Evolutionary conservation across 2,888 invertebrate species (phyloP), one percentile per base, ranked within the genome.

Genomic region (Cheilosia grossa): DNA sequence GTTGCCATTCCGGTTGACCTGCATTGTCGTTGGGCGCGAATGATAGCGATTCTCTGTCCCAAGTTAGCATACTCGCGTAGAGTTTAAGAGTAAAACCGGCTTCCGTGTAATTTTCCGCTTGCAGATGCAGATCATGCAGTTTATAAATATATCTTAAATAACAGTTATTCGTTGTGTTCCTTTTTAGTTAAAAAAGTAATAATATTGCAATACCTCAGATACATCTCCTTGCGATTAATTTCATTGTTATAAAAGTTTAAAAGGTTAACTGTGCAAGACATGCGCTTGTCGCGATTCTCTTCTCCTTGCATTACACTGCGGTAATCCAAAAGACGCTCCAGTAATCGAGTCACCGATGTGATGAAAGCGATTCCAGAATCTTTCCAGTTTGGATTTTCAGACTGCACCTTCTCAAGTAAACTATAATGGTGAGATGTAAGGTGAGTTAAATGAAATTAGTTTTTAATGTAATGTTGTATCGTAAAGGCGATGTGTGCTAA

Each of bases 161-260:
- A 54, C 13, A 33, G 10, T 42, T 47, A 33, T 30, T 17, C 21
- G 56, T 10, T 56, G 13, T 33, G 1, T 21, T 53, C 1, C 7
- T 13, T 15, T 1, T 47, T 15, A 33, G 19, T 2, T 7, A 1
- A 30, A 30, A 30, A 27, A 24, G 0, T 1, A 33, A 21, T 24
- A 37, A 42, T 13, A 4, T 42, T 2, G 27, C 61, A 87, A 30
- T 63, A 92, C 89, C 94, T 95, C 63, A 98, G 93, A 92, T 98
- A 99, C 97, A 98, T 98, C 92, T 98, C 98, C 89, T 98, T 97
- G 27, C 98, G 94, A 89, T 98, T 97, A 87, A 98, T 97, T 93
- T 98, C 98, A 90, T 97, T 97, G 91, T 98, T 98, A 93, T 98
- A 98, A 91, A 98, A 99, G 90, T 98, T 98, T 91, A 98, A 93